A percentile compares a stretch with the other conserved stretches of the same genome.
Evolutionary conservation across 2,797 vertebrate species (phyloP).

Genomic region (Chromis chromis): DNA sequence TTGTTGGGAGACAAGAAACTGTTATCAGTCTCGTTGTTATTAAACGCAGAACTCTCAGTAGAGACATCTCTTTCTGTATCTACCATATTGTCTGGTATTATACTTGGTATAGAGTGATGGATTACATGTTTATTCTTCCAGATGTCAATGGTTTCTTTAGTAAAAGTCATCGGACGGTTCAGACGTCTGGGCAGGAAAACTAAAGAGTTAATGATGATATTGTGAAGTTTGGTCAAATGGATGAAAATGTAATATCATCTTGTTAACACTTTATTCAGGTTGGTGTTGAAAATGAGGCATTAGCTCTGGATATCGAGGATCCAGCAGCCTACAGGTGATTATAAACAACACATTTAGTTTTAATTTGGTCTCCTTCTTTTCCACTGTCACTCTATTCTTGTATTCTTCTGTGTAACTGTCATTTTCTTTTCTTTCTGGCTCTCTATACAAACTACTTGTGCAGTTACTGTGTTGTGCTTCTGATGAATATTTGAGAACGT

Average conservation of each 20-base stretch:
- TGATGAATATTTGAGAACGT: background rate
- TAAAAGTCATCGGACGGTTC: too few species aligned
- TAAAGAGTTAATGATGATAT: background rate
- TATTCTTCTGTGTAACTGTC: background rate
- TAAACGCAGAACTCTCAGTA: too few species aligned
- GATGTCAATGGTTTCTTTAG: too few species aligned
- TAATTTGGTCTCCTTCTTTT: background rate
- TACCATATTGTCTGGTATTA: too few species aligned
- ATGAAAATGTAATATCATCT: background rate
- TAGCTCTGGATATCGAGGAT: conserved; percentile 89
- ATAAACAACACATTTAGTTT: background rate
- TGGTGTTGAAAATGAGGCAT: conserved; percentile 82
- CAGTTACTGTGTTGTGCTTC: background rate
- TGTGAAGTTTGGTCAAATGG: background rate
- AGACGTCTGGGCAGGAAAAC: too few species aligned
- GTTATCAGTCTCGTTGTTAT: too few species aligned
- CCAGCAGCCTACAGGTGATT: conserved; percentile 88
- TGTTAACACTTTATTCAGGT: conserved; percentile 70
- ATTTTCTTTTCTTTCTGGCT: background rate
- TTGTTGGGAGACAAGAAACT: too few species aligned
- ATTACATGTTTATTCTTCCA: too few species aligned
- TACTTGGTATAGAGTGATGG: too few species aligned
- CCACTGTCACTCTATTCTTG: background rate
- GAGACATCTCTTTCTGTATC: too few species aligned
- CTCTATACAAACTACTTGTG: background rate